phyloP scores from a whole-genome alignment of 2,888 invertebrate genomes.

The Lithophane semibrunnea region DNA sequence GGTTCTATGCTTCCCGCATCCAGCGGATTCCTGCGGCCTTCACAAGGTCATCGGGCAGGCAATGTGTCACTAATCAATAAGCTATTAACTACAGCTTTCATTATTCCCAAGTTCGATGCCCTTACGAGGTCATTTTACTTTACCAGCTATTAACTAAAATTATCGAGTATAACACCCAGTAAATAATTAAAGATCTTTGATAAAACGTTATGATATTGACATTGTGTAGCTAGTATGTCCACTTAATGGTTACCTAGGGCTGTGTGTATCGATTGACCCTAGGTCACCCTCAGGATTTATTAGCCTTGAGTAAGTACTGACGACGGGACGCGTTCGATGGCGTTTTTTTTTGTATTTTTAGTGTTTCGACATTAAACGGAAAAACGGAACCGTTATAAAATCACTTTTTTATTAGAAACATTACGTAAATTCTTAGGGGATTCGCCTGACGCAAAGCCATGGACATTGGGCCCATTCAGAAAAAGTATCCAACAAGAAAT shows the following conservation, averaged over 20 bases:
- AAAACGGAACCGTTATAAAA: too few relatives aligned
- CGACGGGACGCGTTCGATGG: neutral
- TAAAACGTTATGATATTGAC: conserved; percentile 21
- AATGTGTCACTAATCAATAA: neutral
- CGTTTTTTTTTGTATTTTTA: neutral
- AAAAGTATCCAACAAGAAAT: too few relatives aligned
- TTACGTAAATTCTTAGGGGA: too few relatives aligned
- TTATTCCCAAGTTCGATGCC: neutral
- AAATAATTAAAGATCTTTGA: conserved; percentile 39
- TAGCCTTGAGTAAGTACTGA: conserved; percentile 20
- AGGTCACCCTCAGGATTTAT: conserved; percentile 42
- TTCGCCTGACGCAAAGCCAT: too few relatives aligned
- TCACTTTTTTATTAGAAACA: neutral
- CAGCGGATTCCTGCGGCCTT: too few relatives aligned
- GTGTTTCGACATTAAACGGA: too few relatives aligned
- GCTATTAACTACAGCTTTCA: neutral
- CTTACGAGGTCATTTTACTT: conserved; percentile 16
- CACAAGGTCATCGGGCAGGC: neutral
- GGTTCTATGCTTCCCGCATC: too few relatives aligned
- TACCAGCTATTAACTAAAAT: conserved; percentile 1
- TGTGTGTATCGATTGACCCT: conserved; percentile 60
- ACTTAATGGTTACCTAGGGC: conserved; percentile 22
- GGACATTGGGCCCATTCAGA: too few relatives aligned
- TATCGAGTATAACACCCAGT: conserved; percentile 8
- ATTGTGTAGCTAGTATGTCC: conserved; percentile 25